Evolutionary conservation across 2,888 invertebrate species (phyloP).

Genomic region (Cyclophora albipunctata): DNA sequence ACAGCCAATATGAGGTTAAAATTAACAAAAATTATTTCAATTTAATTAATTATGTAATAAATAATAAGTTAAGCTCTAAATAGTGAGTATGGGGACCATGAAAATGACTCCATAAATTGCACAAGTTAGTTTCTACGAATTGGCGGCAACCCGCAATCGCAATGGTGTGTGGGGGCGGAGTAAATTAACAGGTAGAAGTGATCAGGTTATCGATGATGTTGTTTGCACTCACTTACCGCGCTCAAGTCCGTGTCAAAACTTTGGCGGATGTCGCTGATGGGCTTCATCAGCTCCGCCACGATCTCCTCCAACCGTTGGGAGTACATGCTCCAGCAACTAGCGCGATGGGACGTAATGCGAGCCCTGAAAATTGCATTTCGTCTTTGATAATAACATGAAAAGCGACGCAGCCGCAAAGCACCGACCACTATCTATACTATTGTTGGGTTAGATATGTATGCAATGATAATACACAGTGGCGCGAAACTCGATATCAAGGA

Average conservation of each 20-base stretch:
- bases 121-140: too few relatives aligned
- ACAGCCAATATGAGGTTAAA: too few relatives aligned
- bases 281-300: constrained; percentile 63
- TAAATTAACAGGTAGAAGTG: too few relatives aligned
- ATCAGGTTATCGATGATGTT: too few relatives aligned
- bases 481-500: constrained; percentile 63
- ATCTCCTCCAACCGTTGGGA: constrained; percentile 61
- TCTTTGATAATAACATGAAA: constrained; percentile 57
- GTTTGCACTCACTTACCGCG: constrained; percentile 43
- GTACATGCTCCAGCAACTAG: constrained; percentile 63
- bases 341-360: constrained; percentile 40
- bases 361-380: constrained; percentile 54
- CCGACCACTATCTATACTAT: constrained; percentile 29
- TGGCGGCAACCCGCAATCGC: too few relatives aligned
- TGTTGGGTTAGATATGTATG: constrained; percentile 21
- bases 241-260: constrained; percentile 63
- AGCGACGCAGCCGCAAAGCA: constrained; percentile 36
- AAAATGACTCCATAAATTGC: too few relatives aligned
- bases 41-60: too few relatives aligned
- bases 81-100: too few relatives aligned
- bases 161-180: too few relatives aligned
- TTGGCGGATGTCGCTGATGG: constrained; percentile 53
- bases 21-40: too few relatives aligned
- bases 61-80: too few relatives aligned
- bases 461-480: constrained; percentile 36